Evolutionary conservation across 2,113 vertebrate species (phyloP), one percentile per base, ranked within the genome.

Genomic region (Larimichthys polyactis): DNA sequence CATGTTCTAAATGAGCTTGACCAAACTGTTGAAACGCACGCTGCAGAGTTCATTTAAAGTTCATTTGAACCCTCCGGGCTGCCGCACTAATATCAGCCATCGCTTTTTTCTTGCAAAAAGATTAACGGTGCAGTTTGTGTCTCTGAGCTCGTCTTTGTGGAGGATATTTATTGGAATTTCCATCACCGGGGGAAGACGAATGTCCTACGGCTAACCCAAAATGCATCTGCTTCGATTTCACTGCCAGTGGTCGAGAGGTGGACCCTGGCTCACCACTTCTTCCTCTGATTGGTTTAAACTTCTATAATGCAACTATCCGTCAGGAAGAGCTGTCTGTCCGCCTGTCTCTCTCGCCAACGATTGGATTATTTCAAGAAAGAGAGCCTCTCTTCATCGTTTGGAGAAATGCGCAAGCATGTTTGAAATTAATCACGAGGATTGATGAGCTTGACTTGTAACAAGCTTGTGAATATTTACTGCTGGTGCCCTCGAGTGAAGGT

Each of bases 401-500:
- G 16, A 60, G 24, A 64, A 75, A 75, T 58, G 68, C 2, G 58
- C 48, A 40, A 54, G 77, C 43, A 12, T 59, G 71, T 71, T 85
- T 66, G 69, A 49, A 77, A 83, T 84, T 55, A 78, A 85, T 84
- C 79, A 80, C 75, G 75, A 75, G 78, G 84, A 83, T 24, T 78
- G 80, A 90, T 70, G 75, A 84, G 57, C 75, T 29, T 55, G 46
- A 69, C 29, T 43, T 11, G 68, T 66, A 60, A 29, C 14, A 11
- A 40, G 73, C 20, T 15, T 49, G n/a, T 88, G 85, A 83, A 88
- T 87, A 90, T 89, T 88, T 68, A 89, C 81, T 58, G 49, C 17
- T 2, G 11, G 19, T 1, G 49, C 49, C 29, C 58, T 57, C 1
- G 29, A 77, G 71, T 55, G 27, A 73, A 71, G 58, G 46, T 76